Percentiles rank a stretch among this genome's conserved stretches.
phyloP scores from a whole-genome alignment of 2,888 invertebrate genomes.

The Oxycera nigricornis region DNA sequence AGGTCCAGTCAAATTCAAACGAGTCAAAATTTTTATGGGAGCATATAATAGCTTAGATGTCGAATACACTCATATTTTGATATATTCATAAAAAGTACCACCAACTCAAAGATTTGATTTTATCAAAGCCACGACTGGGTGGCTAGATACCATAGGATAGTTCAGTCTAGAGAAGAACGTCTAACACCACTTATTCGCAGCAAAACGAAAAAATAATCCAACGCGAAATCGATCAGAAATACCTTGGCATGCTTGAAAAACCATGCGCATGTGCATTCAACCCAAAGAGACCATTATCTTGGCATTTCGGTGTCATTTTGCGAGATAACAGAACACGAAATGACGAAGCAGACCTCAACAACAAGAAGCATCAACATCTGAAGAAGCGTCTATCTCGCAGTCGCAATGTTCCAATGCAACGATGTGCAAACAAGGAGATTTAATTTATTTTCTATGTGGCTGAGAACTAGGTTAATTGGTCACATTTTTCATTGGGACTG shows the following conservation, averaged over 20 bases:
- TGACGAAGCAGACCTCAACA: background rate
- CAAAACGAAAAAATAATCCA: slow-evolving; percentile 24
- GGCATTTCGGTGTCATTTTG: slow-evolving; percentile 27
- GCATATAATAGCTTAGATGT: too few species aligned
- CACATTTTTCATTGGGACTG: slow-evolving; percentile 40
- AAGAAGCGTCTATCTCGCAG: background rate
- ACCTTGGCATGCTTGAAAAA: background rate
- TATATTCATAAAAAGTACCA: too few species aligned
- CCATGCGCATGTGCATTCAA: background rate
- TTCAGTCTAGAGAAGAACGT: background rate
- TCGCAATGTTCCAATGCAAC: slow-evolving; percentile 3
- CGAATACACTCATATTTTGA: too few species aligned
- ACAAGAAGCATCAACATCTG: background rate
- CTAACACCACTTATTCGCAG: background rate
- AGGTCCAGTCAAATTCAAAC: too few species aligned
- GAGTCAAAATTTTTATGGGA: too few species aligned
- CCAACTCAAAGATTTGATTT: slow-evolving; percentile 14
- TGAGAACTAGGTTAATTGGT: slow-evolving; percentile 46
- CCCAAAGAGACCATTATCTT: slow-evolving; percentile 3
- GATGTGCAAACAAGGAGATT: slow-evolving; percentile 40
- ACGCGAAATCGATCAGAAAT: slow-evolving; percentile 25
- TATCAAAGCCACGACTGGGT: slow-evolving; percentile 5
- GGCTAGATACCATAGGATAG: background rate
- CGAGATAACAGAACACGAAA: slow-evolving; percentile 28
- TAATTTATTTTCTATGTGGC: slow-evolving; percentile 42